phyloP scores from a whole-genome alignment of 2,113 vertebrate species.

The Callithrix jacchus region DNA sequence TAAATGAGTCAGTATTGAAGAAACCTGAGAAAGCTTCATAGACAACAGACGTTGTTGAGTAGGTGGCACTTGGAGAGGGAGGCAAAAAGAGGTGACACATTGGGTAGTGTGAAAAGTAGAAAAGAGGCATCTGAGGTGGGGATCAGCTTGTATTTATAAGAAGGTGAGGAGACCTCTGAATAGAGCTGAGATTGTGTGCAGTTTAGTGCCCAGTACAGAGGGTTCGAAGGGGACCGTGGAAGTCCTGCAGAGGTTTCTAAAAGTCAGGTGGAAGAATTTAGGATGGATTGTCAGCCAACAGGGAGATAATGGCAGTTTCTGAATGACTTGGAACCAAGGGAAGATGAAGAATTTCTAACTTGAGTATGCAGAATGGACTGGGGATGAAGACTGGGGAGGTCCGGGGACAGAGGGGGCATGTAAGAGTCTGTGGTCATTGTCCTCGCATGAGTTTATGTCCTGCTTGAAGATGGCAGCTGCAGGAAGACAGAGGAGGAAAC shows the following conservation, averaged over 20 bases:
- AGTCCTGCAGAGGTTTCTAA: not conserved
- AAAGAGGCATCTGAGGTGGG: not conserved
- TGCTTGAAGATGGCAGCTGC: not conserved
- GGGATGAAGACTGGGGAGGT: too few relatives aligned
- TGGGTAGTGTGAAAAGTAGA: not conserved
- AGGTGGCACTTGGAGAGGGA: not conserved
- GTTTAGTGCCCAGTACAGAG: not conserved
- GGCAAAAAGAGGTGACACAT: not conserved
- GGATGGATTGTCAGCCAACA: not conserved
- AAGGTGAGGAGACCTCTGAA: not conserved
- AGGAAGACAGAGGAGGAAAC: not conserved
- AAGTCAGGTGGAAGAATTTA: not conserved
- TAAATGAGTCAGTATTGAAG: not conserved
- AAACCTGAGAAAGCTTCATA: not conserved
- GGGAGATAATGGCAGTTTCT: not conserved
- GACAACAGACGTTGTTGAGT: not conserved
- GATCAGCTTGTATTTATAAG: not conserved
- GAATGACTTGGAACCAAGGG: not conserved
- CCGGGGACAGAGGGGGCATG: not conserved
- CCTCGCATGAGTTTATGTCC: not conserved
- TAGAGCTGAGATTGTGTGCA: not conserved
- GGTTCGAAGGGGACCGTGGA: too few relatives aligned
- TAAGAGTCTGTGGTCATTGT: not conserved
- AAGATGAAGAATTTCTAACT: not conserved
- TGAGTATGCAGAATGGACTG: not conserved